These are phyloP conservation scores for Okapia johnstoni DNA, from an alignment of 2,113 vertebrate genomes.

Conservation along the genomic window DNA sequence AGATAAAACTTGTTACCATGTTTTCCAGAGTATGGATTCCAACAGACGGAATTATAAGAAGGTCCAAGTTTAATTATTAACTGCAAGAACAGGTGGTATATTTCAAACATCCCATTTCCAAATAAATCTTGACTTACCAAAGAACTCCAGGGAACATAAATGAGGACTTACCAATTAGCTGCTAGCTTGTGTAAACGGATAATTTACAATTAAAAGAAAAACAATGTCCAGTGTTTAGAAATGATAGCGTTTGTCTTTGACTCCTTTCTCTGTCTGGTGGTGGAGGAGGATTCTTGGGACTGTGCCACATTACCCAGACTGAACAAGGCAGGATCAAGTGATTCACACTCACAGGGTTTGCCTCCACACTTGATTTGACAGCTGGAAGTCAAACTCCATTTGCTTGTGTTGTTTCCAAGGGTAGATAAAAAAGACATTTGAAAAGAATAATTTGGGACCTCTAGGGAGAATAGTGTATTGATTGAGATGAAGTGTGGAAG, in stretches of 20 bases:
- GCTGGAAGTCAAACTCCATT: constrained; percentile 74
- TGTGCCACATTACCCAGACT: constrained; percentile 37
- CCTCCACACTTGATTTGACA: constrained; percentile 69
- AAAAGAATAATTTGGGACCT: constrained; percentile 68
- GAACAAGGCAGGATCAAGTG: constrained; percentile 52
- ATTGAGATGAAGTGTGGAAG: constrained; percentile 64
- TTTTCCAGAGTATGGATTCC: background rate
- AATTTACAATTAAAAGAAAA: background rate
- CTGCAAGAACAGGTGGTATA: background rate
- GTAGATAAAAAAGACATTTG: constrained; percentile 68
- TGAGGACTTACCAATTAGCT: background rate
- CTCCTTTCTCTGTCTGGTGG: background rate
- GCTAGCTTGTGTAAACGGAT: background rate
- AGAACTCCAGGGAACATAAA: background rate
- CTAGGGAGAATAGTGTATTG: constrained; percentile 58
- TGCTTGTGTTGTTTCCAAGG: constrained; percentile 67
- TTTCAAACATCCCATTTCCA: background rate
- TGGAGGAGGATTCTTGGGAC: constrained; percentile 2
- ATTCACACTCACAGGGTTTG: constrained; percentile 43
- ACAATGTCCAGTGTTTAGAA: background rate
- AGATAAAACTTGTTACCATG: background rate
- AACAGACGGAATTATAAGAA: background rate
- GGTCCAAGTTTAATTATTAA: background rate
- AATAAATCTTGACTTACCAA: background rate
- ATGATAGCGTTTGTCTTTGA: background rate